phyloP scores from a whole-genome alignment of 2,888 invertebrate species.

The Periphyllus acericola region DNA sequence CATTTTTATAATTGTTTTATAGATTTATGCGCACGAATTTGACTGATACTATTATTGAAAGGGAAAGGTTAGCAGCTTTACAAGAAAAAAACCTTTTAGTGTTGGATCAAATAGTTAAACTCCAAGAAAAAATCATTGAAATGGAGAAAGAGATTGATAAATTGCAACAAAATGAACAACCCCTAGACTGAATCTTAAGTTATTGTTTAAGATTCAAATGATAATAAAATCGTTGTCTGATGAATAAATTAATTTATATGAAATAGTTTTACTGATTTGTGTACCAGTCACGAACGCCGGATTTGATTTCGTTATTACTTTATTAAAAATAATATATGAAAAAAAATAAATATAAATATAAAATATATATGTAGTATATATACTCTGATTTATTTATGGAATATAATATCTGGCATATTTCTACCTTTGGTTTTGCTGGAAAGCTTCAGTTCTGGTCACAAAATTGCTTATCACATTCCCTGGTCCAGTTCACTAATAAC shows the following conservation, averaged over 20 bases:
- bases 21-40: slow-evolving; percentile 42
- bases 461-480: too few species aligned
- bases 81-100: not conserved
- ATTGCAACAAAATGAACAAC: not conserved
- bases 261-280: not conserved
- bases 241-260: not conserved
- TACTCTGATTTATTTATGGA: too few species aligned
- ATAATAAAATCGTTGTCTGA: not conserved
- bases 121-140: slow-evolving; percentile 22
- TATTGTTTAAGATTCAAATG: not conserved
- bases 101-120: not conserved
- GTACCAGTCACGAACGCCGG: too few species aligned
- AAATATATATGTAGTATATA: too few species aligned
- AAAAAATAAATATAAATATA: too few species aligned
- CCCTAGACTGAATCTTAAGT: too few species aligned
- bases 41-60: slow-evolving; percentile 22
- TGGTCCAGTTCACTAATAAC: too few species aligned
- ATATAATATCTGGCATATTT: too few species aligned
- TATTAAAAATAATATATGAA: too few species aligned
- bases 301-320: too few species aligned
- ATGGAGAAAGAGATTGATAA: not conserved
- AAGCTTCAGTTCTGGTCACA: too few species aligned
- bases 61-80: not conserved
- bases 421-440: too few species aligned
- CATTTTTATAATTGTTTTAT: not conserved